Conservation (phyloP, 2,113 vertebrate species). For the Pampusana beccarii region DNA sequence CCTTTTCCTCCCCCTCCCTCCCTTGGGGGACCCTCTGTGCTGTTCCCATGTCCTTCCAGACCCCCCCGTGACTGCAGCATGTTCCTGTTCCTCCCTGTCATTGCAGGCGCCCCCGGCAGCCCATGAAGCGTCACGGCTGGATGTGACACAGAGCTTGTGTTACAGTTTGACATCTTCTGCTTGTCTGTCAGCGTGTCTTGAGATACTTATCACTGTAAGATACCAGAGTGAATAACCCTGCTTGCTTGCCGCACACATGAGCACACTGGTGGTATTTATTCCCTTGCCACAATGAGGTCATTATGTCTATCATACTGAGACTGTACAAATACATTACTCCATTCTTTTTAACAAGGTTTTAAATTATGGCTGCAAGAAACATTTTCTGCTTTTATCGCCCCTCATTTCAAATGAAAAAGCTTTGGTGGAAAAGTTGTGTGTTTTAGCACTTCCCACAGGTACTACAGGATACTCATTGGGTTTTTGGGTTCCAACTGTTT, state of each 20-base stretch:
- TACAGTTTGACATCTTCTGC: not conserved
- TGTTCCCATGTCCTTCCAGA: not conserved
- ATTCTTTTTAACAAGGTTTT: not conserved
- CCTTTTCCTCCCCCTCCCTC: fast-evolving
- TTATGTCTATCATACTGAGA: not conserved
- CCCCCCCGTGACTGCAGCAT: not conserved
- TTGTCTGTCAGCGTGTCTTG: not conserved
- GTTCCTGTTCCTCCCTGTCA: not conserved
- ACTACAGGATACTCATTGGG: not conserved
- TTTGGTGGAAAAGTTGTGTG: not conserved
- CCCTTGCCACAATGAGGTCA: not conserved
- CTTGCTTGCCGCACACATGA: fast-evolving
- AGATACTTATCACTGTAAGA: not conserved
- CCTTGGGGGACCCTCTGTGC: no score
- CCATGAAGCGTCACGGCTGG: fast-evolving
- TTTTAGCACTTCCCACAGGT: not conserved
- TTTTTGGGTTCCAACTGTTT: not conserved
- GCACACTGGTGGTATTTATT: not conserved
- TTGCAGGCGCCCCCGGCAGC: fast-evolving
- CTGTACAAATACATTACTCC: not conserved
- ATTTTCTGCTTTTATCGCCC: not conserved
- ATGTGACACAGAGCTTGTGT: not conserved
- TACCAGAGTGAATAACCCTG: not conserved
- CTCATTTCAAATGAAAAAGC: not conserved
- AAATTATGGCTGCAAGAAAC: not conserved